A percentile compares a stretch with the other conserved stretches of the same genome.
phyloP scores from a whole-genome alignment of 2,888 invertebrate species.

The Chymomyza procnemis region DNA sequence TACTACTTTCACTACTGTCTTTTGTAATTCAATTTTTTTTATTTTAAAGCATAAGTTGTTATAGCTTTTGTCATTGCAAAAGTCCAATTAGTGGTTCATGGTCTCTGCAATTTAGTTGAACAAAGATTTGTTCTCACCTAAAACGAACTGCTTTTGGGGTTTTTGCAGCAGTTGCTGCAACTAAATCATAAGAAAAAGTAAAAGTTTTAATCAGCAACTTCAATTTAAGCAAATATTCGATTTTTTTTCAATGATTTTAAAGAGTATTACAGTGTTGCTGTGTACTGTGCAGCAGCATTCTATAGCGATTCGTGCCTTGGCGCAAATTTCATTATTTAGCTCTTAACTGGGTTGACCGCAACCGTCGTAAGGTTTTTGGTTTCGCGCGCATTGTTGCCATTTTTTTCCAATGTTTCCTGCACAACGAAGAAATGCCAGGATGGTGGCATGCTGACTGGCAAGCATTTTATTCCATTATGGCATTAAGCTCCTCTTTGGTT shows the following conservation, averaged over 20 bases:
- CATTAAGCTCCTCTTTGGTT: constrained; percentile 40
- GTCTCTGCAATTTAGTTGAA: too few relatives aligned
- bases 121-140: too few relatives aligned
- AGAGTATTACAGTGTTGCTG: background rate
- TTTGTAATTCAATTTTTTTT: too few relatives aligned
- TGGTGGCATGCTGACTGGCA: background rate
- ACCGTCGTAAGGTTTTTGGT: background rate
- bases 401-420: constrained; percentile 22
- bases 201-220: too few relatives aligned
- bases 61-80: too few relatives aligned
- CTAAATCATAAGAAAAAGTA: too few relatives aligned
- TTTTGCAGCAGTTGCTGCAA: too few relatives aligned
- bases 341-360: constrained; percentile 25
- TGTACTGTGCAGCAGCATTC: background rate
- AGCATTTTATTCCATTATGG: constrained; percentile 37
- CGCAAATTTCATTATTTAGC: constrained; percentile 26
- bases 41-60: too few relatives aligned
- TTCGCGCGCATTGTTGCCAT: background rate
- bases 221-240: too few relatives aligned
- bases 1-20: too few relatives aligned
- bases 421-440: background rate
- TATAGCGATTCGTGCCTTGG: constrained; percentile 5
- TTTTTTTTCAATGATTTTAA: background rate
- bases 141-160: too few relatives aligned
- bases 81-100: too few relatives aligned